Percentiles rank a stretch among this genome's conserved stretches.
phyloP scores from a whole-genome alignment of 2,888 invertebrate species.

The Tanypteryx hageni region DNA sequence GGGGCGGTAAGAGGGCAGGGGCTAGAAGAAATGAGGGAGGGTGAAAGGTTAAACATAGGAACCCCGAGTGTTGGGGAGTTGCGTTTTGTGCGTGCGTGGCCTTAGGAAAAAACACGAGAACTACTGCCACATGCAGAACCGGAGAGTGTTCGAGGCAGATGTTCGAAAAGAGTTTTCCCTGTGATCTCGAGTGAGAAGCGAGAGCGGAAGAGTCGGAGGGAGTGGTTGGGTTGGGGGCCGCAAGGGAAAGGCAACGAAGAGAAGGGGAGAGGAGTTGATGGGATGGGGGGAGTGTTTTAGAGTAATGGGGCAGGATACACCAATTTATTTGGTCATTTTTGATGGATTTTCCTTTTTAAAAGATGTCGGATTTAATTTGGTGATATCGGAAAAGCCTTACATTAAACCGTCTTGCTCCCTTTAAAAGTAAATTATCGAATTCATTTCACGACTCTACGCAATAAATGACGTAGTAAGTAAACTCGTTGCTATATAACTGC shows the following conservation, averaged over 20 bases:
- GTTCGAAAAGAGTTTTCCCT: conserved; percentile 5
- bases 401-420: no score
- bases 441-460: no score
- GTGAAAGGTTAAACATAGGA: conserved; percentile 4
- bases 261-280: not conserved
- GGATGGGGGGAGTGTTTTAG: not conserved
- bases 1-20: not conserved
- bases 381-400: not conserved
- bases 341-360: not conserved
- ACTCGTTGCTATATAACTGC: no score
- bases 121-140: not conserved
- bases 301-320: not conserved
- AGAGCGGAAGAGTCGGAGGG: no score
- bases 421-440: no score
- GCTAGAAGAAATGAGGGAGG: not conserved
- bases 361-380: not conserved
- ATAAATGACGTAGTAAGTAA: no score
- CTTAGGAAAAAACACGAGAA: conserved; percentile 2
- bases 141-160: not conserved
- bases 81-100: not conserved
- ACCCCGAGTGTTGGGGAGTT: conserved; percentile 1
- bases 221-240: not conserved
- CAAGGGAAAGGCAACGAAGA: no score
- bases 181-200: no score
- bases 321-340: not conserved